Base-by-base conservation (phyloP, 2,797 vertebrate genomes). In the Ciconia nigra region DNA sequence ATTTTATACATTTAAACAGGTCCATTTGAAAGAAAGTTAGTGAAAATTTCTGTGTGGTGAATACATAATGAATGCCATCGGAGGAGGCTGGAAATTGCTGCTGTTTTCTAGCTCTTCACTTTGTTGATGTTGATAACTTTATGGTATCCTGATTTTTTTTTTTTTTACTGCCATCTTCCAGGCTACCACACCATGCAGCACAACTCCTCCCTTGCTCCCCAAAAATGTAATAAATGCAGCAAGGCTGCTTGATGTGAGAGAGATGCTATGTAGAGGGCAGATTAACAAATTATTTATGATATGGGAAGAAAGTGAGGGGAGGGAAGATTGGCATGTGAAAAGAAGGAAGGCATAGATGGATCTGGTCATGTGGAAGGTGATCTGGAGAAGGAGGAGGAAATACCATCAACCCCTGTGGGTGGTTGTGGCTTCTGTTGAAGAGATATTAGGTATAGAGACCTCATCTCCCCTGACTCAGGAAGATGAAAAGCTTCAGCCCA, bases 1-100 rank as follows among this genome's bases (percentile, higher is more conserved):
- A 83, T 87, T 96, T 92, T 88, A 66, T 71, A 93, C 81, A 59
- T 76, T 94, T 90, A 90, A 89, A 91, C 85, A 93, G 90, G 95
- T 91, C 87, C 52, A 79, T 95, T 94, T 88, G 76, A 80, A 95
- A 79, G 96, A 92, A 86, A 94, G 87, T 93, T 95, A 70, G 84
- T 73, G 57, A 54, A 71, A 80, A 29, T 67, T 70, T 67, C 92
- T 93, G 73, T 80, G 90, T 3, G 7, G 19, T 89, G 96, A 90
- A 95, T 96, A 10, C 66, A 26, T 93, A 94, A 94, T 95, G 93
- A 96, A 52, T 5, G 10, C 21, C 39, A 26, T 35, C 0, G 21
- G 67, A 76, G 74, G 52, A 49, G 47, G 86, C 84, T 95, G 89
- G 39, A 73, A 87, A 89, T 54, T 51, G n/a, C 83, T 57, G 46